Percentiles rank a stretch among this genome's conserved stretches.
Conservation (phyloP, 1,140 invertebrate genomes). For the Camponotus vicinus region DNA sequence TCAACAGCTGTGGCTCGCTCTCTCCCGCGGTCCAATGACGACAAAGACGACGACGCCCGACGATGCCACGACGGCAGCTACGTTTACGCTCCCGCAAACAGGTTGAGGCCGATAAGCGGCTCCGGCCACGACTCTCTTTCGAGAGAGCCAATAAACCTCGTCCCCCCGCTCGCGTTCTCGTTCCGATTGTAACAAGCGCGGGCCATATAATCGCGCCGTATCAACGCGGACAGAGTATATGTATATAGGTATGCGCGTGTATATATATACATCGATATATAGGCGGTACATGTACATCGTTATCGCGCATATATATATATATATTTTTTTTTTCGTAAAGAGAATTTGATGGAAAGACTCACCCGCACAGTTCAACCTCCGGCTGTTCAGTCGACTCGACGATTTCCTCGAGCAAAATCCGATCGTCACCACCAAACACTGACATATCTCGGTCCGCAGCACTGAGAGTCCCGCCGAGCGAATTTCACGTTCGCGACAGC, state of each 20-base stretch:
- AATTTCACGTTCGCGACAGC: conserved; percentile 63
- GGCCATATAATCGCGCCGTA: conserved; percentile 13
- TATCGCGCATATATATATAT: background rate
- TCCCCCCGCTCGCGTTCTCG: background rate
- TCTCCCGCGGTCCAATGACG: conserved; percentile 50
- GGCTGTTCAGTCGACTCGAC: conserved; percentile 83
- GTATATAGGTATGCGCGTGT: background rate
- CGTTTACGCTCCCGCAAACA: conserved; percentile 35
- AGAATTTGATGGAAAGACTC: conserved; percentile 67
- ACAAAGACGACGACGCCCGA: background rate
- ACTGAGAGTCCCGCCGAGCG: conserved; percentile 65
- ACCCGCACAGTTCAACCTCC: conserved; percentile 84
- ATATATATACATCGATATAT: conserved; percentile 12
- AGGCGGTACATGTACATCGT: too few relatives aligned
- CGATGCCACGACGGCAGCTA: conserved; percentile 22
- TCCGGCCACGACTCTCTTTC: conserved; percentile 33
- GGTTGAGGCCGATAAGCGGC: conserved; percentile 42
- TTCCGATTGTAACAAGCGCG: too few relatives aligned
- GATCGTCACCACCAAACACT: conserved; percentile 83
- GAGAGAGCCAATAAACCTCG: conserved; percentile 39
- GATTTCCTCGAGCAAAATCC: conserved; percentile 85
- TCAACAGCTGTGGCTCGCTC: conserved; percentile 70
- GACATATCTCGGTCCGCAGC: conserved; percentile 83
- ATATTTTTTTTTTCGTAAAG: too few relatives aligned
- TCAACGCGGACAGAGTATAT: conserved; percentile 33